phyloP scores from a whole-genome alignment of 2,797 vertebrate genomes.

The Artibeus lituratus region DNA sequence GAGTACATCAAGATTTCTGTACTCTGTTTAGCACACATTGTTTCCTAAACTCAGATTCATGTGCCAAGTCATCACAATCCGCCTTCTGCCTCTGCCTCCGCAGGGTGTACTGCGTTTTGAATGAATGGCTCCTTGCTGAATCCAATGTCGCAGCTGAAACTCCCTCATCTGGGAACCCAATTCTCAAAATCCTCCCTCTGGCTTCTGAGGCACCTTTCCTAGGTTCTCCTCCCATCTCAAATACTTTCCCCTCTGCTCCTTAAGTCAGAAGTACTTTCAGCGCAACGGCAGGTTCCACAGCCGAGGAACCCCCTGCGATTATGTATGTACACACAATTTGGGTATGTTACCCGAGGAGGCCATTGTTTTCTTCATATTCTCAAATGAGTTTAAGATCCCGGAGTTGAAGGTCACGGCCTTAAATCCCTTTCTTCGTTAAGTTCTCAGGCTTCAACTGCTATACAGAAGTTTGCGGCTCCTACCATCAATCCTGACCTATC shows the following conservation, averaged over 20 bases:
- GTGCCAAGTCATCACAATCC: background rate
- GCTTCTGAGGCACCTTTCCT: background rate
- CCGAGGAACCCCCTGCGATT: background rate
- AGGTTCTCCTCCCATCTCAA: background rate
- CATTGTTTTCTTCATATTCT: background rate
- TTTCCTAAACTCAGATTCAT: background rate
- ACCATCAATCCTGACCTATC: background rate
- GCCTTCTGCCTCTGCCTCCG: background rate
- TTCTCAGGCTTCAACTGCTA: background rate
- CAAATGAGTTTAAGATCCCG: background rate
- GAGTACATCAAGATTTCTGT: conserved; percentile 23
- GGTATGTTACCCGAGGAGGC: background rate
- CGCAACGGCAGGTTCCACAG: background rate
- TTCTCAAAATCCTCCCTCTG: background rate
- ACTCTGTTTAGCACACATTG: background rate
- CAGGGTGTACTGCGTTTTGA: background rate
- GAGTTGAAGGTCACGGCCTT: background rate
- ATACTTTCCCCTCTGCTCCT: background rate
- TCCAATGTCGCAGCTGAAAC: background rate
- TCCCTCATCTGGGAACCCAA: background rate
- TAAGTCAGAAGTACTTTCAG: background rate
- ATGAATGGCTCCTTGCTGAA: background rate
- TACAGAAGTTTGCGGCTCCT: background rate
- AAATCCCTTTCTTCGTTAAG: background rate
- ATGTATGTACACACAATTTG: background rate